A percentile compares a stretch with the other conserved stretches of the same genome.
Evolutionary conservation across 2,888 invertebrate species (phyloP).

Genomic region (Abscondita cerata): DNA sequence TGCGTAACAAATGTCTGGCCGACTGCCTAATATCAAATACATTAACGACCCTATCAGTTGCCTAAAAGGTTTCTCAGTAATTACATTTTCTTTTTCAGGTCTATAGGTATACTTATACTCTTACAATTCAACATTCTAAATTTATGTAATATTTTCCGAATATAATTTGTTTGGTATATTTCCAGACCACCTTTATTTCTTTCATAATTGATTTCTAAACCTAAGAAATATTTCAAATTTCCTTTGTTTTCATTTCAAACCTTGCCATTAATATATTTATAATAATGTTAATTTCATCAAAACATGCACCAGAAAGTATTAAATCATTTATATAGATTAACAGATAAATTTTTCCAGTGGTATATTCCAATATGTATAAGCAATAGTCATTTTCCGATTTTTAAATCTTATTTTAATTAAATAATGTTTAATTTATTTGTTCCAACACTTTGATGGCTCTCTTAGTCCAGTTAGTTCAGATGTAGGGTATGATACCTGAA

Average conservation of each 20-base stretch:
- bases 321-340: neutral
- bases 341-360: too few relatives aligned
- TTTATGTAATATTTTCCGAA: neutral
- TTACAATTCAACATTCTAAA: neutral
- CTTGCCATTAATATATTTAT: neutral
- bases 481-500: too few relatives aligned
- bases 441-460: neutral
- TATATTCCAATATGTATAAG: neutral
- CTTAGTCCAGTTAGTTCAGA: too few relatives aligned
- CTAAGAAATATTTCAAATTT: neutral
- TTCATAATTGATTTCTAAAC: slow-evolving; percentile 1
- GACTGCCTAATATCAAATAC: neutral
- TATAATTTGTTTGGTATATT: neutral
- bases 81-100: neutral
- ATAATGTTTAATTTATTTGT: neutral
- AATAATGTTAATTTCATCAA: neutral
- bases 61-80: neutral
- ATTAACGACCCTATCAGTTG: neutral
- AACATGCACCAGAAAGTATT: neutral
- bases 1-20: neutral
- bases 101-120: neutral
- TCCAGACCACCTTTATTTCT: neutral
- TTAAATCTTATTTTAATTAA: neutral
- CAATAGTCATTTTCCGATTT: neutral
- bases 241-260: neutral